Percentiles rank a stretch among this genome's conserved stretches.
Conservation (phyloP, 1,140 invertebrate species). For the Lasioglossum baleicum region DNA sequence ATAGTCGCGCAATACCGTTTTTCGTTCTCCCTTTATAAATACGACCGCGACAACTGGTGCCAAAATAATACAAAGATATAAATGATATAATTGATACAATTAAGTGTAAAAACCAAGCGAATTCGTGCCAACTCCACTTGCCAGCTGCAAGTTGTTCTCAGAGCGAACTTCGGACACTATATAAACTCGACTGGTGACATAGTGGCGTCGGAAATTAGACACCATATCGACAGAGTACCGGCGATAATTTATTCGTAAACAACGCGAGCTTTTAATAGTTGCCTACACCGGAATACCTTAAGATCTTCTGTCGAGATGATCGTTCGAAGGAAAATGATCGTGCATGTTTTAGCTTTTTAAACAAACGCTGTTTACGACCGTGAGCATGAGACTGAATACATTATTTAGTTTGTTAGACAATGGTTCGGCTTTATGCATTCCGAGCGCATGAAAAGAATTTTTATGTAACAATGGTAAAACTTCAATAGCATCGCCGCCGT, state of each 20-base stretch:
- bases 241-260: not conserved
- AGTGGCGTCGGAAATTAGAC: constrained; percentile 10
- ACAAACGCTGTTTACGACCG: no score
- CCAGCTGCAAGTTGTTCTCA: constrained; percentile 27
- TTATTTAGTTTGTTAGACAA: not conserved
- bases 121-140: constrained; percentile 26
- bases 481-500: not conserved
- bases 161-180: constrained; percentile 3
- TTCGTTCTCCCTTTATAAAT: constrained; percentile 21
- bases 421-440: not conserved
- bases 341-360: no score
- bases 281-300: no score
- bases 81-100: constrained; percentile 43
- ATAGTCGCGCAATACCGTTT: not conserved
- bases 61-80: constrained; percentile 54
- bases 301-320: no score
- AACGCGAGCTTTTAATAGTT: not conserved
- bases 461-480: not conserved
- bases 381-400: no score
- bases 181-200: constrained; percentile 3
- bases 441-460: not conserved
- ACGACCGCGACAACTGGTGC: not conserved
- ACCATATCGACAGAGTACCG: not conserved
- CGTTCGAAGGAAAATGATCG: no score
- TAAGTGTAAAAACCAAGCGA: constrained; percentile 25